Percentiles rank a stretch among this genome's conserved stretches.
Conservation (phyloP, 2,888 invertebrate species). For the Buathra laborator region DNA sequence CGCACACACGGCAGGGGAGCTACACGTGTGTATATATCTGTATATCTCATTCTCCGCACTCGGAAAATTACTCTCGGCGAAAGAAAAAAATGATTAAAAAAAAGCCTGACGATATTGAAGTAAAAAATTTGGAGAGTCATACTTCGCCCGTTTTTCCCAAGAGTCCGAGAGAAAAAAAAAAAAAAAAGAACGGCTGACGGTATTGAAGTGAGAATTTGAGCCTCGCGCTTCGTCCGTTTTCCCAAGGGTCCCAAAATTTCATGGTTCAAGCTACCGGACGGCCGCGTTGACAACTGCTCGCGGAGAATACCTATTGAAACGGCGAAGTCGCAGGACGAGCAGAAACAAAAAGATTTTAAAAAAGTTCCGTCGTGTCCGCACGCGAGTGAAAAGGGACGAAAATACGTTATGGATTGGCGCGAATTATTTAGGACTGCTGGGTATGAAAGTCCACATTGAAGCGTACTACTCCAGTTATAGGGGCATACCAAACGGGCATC, state of each 20-base stretch:
- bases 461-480: background rate
- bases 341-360: background rate
- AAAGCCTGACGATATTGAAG: slow-evolving; percentile 1
- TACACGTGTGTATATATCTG: background rate
- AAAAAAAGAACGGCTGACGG: background rate
- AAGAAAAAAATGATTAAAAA: slow-evolving; percentile 2
- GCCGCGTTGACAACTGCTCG: no score
- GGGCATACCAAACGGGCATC: no score
- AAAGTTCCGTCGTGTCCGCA: background rate
- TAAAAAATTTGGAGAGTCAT: background rate
- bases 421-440: slow-evolving; percentile 60
- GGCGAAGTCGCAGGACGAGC: background rate
- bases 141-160: slow-evolving; percentile 1
- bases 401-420: slow-evolving; percentile 23
- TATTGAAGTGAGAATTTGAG: no score
- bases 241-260: background rate
- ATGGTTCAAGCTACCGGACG: no score
- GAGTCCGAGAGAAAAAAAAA: background rate
- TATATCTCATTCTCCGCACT: slow-evolving; percentile 1
- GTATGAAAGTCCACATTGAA: background rate
- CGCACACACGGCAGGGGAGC: slow-evolving; percentile 7
- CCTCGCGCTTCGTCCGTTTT: background rate
- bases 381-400: background rate
- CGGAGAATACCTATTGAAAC: background rate
- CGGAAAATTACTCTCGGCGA: background rate